Evolutionary conservation across 2,797 vertebrate species (phyloP).

Genomic region (Agapornis canus): DNA sequence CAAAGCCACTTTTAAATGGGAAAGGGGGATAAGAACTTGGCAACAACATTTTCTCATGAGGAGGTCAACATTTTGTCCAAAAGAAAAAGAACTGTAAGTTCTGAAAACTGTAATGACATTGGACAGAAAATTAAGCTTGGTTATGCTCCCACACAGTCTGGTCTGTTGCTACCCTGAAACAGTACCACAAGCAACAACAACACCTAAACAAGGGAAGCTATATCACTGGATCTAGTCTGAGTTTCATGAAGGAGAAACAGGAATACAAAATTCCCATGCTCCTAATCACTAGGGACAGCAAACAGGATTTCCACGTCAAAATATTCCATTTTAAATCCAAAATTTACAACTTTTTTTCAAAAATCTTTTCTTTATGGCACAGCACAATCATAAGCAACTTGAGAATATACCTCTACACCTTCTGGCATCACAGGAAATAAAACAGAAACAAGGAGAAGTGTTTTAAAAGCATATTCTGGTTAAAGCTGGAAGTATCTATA

Average conservation of each 20-base stretch:
- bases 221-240: neutral
- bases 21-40: neutral
- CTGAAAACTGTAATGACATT: neutral
- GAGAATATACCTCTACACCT: neutral
- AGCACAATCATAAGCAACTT: neutral
- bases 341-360: neutral
- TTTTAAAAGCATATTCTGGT: neutral
- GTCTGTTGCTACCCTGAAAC: neutral
- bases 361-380: neutral
- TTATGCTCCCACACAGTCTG: neutral
- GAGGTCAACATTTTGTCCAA: neutral
- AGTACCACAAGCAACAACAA: neutral
- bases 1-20: neutral
- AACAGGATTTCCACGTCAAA: neutral
- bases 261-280: neutral
- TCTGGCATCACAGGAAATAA: neutral
- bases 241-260: neutral
- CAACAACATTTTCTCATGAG: neutral
- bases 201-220: neutral
- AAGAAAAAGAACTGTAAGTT: neutral
- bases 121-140: neutral
- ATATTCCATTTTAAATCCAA: neutral
- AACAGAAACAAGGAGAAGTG: neutral
- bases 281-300: neutral
- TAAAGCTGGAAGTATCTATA: conserved; percentile 24